phyloP scores from a whole-genome alignment of 2,888 invertebrate species.

The Cloeon dipterum region DNA sequence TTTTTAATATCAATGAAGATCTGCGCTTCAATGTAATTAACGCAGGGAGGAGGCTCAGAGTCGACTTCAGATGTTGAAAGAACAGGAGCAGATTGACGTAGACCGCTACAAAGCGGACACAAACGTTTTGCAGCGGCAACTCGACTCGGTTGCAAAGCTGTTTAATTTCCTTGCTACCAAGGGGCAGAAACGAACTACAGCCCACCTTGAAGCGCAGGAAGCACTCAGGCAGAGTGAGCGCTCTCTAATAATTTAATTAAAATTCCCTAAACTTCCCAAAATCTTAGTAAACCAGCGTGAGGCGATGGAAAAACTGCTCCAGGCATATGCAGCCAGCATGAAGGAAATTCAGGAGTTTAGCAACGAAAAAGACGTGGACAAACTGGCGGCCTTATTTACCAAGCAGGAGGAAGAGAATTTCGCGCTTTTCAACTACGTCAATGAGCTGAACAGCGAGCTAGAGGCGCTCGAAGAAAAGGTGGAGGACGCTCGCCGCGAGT shows the following conservation, averaged over 20 bases:
- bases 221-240: constrained; percentile 32
- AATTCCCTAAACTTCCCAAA: neutral
- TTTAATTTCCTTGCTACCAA: constrained; percentile 69
- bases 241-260: constrained; percentile 5
- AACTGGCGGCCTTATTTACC: constrained; percentile 46
- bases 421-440: constrained; percentile 74
- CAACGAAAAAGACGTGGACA: constrained; percentile 17
- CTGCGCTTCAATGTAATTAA: too few species aligned
- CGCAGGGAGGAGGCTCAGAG: constrained; percentile 25
- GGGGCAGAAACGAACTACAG: constrained; percentile 44
- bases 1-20: constrained; percentile 8
- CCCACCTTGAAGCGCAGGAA: constrained; percentile 49
- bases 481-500: constrained; percentile 32
- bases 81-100: constrained; percentile 49
- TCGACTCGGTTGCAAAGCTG: constrained; percentile 66
- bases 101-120: constrained; percentile 53
- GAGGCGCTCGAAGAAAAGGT: constrained; percentile 48
- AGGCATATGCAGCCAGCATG: constrained; percentile 50
- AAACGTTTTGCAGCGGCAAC: constrained; percentile 60
- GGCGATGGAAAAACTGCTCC: constrained; percentile 42
- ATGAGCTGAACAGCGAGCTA: constrained; percentile 65
- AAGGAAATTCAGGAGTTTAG: constrained; percentile 36
- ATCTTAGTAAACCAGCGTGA: constrained; percentile 30
- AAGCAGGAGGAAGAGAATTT: constrained; percentile 78
- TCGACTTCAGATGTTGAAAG: constrained; percentile 57